Conservation (phyloP, 2,797 vertebrate species). For the Labroides dimidiatus region DNA sequence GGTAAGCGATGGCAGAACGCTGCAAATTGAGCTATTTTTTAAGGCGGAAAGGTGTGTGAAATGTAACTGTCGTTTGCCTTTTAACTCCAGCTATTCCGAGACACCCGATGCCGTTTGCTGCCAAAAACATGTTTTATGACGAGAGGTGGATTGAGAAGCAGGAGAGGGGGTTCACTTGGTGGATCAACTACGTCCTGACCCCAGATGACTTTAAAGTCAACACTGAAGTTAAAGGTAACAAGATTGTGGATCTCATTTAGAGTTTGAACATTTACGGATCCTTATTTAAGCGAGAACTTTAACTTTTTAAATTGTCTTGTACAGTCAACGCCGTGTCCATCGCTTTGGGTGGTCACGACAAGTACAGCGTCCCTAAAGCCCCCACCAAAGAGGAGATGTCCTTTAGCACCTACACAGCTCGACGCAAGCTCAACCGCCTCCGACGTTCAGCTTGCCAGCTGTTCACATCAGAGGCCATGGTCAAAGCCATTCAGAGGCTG, state of each 20-base stretch:
- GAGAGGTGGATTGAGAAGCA: conserved; percentile 98
- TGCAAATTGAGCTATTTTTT: background rate
- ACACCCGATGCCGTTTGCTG: conserved; percentile 95
- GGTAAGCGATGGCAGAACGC: conserved; percentile 71
- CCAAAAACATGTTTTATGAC: conserved; percentile 97
- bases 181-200: conserved; percentile 96
- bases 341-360: conserved; percentile 84
- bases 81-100: conserved; percentile 87
- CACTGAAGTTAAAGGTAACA: conserved; percentile 88
- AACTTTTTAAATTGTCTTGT: background rate
- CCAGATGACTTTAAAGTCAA: conserved; percentile 94
- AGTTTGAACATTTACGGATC: background rate
- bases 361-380: conserved; percentile 86
- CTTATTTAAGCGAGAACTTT: background rate
- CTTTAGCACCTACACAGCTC: conserved; percentile 90
- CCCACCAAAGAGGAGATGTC: conserved; percentile 96
- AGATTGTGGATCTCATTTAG: background rate
- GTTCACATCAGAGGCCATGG: conserved; percentile 89
- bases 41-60: background rate
- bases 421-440: conserved; percentile 88
- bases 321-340: conserved; percentile 90
- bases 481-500: conserved; percentile 91
- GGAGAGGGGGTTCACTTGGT: conserved; percentile 94
- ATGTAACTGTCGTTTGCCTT: background rate
- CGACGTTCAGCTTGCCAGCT: conserved; percentile 89